Percentiles rank a stretch among this genome's conserved stretches.
These are phyloP conservation scores for Chloroceryle inda DNA, from an alignment of 2,797 vertebrate genomes.

Conservation along the genomic window DNA sequence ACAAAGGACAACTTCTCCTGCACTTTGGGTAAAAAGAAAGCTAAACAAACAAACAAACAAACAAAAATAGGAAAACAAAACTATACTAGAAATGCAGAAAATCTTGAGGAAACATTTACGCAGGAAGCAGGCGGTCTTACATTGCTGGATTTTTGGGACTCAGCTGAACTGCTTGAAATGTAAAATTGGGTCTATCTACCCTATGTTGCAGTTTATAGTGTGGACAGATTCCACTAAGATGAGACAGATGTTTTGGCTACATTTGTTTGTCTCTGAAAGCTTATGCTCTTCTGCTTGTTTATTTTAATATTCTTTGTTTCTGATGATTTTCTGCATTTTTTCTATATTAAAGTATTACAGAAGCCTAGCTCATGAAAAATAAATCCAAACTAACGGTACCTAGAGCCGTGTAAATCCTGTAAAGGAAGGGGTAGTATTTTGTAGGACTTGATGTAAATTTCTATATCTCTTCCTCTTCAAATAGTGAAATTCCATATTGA, in stretches of 20 bases:
- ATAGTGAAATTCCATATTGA: constrained; percentile 23
- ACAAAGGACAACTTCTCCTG: not conserved
- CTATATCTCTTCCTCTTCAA: constrained; percentile 27
- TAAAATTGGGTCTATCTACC: not conserved
- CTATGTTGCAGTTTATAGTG: not conserved
- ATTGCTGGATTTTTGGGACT: not conserved
- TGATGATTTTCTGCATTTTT: constrained; percentile 60
- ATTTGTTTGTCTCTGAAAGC: constrained; percentile 44
- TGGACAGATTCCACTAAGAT: constrained; percentile 7
- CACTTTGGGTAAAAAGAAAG: not conserved
- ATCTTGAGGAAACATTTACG: not conserved
- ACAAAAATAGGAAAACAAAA: not conserved
- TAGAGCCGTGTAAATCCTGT: constrained; percentile 17
- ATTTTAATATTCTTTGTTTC: constrained; percentile 47
- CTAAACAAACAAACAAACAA: not conserved
- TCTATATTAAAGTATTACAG: constrained; percentile 29
- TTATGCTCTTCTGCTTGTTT: constrained; percentile 68
- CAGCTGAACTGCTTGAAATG: not conserved
- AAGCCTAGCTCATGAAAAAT: constrained; percentile 41
- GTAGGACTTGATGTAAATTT: constrained; percentile 27
- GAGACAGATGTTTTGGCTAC: constrained; percentile 41
- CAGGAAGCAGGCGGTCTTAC: not conserved
- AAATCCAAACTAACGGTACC: not conserved
- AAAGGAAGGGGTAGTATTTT: constrained; percentile 40
- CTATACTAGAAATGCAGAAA: constrained; percentile 46